Conservation (phyloP, 2,888 invertebrate species). For the Tupiocoris notatus region DNA sequence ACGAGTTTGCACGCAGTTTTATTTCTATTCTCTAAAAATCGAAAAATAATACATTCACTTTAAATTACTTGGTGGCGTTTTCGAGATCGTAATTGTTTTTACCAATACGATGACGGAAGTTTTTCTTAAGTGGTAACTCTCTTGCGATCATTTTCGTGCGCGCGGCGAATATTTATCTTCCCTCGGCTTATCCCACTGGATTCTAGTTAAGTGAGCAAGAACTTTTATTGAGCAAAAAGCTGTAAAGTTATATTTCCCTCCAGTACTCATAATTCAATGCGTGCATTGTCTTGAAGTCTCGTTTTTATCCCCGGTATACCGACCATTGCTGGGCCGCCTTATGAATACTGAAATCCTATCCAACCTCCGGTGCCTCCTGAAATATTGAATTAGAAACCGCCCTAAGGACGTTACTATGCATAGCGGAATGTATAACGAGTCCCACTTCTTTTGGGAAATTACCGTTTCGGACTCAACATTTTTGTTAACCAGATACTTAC, state of each 20-base stretch:
- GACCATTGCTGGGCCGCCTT: not conserved
- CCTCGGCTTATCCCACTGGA: not conserved
- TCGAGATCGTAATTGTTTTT: too few species aligned
- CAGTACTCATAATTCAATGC: not conserved
- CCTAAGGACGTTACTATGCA: not conserved
- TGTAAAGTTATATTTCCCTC: not conserved
- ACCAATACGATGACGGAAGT: too few species aligned
- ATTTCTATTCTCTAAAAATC: too few species aligned
- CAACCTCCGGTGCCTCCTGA: not conserved
- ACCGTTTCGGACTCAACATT: too few species aligned
- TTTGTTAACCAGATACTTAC: too few species aligned
- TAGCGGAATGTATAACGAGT: too few species aligned
- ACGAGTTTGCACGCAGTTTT: too few species aligned
- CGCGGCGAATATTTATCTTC: not conserved
- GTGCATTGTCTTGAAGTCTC: not conserved
- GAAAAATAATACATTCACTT: too few species aligned
- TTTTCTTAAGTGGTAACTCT: too few species aligned
- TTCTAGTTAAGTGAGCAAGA: not conserved
- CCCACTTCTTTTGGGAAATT: too few species aligned
- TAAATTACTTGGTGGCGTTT: too few species aligned
- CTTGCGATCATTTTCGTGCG: too few species aligned
- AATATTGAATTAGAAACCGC: not conserved
- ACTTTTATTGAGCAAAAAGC: not conserved
- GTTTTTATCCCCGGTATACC: not conserved
- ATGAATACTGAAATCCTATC: not conserved